Percentiles rank a stretch among this genome's conserved stretches.
These are phyloP conservation scores for Carassius gibelio DNA, from an alignment of 2,113 vertebrate species.

Conservation along the genomic window DNA sequence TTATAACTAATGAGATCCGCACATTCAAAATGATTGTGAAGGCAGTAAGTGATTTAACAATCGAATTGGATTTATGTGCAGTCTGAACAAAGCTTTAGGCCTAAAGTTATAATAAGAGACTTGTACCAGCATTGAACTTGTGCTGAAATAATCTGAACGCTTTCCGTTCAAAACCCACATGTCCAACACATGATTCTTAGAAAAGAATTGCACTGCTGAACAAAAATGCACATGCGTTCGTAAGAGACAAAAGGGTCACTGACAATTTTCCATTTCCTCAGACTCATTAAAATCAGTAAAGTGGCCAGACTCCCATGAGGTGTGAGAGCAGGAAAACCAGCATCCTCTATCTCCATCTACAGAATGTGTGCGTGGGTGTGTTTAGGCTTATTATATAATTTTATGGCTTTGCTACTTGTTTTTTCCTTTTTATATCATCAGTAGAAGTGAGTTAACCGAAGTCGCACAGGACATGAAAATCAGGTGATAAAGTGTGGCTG, in stretches of 20 bases:
- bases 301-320: slow-evolving; percentile 27
- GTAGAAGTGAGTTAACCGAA: neutral
- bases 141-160: neutral
- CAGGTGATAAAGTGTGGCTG: slow-evolving; percentile 28
- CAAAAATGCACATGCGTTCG: neutral
- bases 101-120: neutral
- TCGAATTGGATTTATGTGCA: neutral
- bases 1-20: neutral
- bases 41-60: neutral
- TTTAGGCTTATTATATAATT: slow-evolving; percentile 25
- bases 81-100: neutral
- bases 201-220: neutral
- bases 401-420: slow-evolving; percentile 20
- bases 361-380: neutral
- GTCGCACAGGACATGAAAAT: slow-evolving; percentile 30
- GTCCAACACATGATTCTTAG: neutral
- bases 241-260: slow-evolving; percentile 3
- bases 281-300: slow-evolving; percentile 28
- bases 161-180: neutral
- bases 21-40: neutral
- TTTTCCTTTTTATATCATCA: slow-evolving; percentile 34
- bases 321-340: slow-evolving; percentile 9
- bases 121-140: neutral
- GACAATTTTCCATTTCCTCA: slow-evolving; percentile 36
- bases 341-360: neutral